Evolutionary conservation across 2,797 vertebrate species (phyloP).

Genomic region (Eptatretus atami): DNA sequence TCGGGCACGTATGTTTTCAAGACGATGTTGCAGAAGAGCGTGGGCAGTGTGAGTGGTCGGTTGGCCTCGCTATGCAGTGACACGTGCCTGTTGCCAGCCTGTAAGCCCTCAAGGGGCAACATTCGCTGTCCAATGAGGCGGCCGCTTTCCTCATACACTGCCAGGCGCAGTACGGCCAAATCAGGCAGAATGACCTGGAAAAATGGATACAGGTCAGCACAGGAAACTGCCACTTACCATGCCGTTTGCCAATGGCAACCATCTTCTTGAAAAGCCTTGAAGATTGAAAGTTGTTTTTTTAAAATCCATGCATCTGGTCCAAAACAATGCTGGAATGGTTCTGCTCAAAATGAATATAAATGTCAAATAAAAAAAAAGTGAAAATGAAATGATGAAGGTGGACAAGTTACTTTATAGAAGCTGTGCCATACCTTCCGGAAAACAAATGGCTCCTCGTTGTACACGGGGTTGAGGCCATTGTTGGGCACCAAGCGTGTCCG

Average conservation of each 20-base stretch:
- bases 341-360: no score
- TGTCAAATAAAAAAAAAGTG: no score
- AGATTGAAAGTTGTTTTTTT: no score
- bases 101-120: conserved; percentile 73
- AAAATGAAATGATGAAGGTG: no score
- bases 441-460: conserved; percentile 89
- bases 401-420: no score
- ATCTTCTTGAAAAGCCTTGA: no score
- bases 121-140: conserved; percentile 84
- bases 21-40: conserved; percentile 93
- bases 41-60: conserved; percentile 74
- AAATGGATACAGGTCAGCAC: background rate
- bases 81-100: conserved; percentile 86
- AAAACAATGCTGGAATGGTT: no score
- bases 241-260: no score
- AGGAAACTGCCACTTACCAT: no score
- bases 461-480: conserved; percentile 84
- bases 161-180: conserved; percentile 73
- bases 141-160: conserved; percentile 87
- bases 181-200: conserved; percentile 73
- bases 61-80: conserved; percentile 90
- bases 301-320: no score
- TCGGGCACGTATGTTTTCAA: conserved; percentile 96
- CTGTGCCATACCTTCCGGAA: conserved; percentile 51
- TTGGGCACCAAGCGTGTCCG: conserved; percentile 97